Conservation (phyloP, 2,113 vertebrate species). For the Carassius carassius region DNA sequence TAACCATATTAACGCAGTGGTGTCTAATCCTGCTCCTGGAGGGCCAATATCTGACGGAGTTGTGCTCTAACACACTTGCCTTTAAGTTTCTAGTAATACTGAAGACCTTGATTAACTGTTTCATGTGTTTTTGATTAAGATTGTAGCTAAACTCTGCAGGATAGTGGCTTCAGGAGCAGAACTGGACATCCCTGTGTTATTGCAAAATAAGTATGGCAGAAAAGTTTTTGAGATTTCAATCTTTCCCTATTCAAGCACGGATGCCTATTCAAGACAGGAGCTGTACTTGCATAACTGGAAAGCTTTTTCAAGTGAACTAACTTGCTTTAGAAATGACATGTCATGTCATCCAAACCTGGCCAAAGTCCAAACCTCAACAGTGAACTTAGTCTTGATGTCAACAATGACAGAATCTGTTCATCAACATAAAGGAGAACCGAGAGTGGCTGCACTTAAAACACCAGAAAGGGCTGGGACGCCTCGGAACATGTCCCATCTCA, state of each 20-base stretch:
- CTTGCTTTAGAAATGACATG: background rate
- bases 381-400: background rate
- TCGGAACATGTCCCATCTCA: constrained; percentile 17
- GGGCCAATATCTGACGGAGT: background rate
- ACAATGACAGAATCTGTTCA: background rate
- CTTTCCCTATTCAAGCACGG: background rate
- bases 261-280: background rate
- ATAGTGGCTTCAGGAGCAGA: background rate
- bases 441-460: background rate
- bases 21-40: background rate
- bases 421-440: background rate
- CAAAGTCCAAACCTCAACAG: background rate
- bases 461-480: background rate
- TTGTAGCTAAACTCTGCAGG: background rate
- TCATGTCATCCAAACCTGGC: background rate
- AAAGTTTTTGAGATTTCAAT: background rate
- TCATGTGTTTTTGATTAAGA: background rate
- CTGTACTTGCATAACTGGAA: background rate
- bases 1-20: too few relatives aligned
- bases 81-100: background rate
- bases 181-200: background rate
- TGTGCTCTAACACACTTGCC: background rate
- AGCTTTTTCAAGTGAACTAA: background rate
- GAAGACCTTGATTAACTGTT: background rate
- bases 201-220: background rate